Evolutionary conservation across 2,113 vertebrate species (phyloP).

Genomic region (Poecilia latipinna): DNA sequence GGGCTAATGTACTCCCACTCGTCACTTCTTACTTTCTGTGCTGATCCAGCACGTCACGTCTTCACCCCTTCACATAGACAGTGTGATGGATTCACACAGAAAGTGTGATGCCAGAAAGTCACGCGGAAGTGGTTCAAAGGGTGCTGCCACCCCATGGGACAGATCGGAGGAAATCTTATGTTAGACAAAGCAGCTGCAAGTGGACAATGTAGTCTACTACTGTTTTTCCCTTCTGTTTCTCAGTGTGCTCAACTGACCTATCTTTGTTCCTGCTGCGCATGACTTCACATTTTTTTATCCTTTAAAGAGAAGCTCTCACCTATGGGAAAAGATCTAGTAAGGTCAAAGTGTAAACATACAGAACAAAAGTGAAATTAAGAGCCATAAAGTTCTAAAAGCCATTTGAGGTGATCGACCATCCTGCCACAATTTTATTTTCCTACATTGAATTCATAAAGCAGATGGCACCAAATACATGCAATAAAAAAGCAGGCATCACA

Average conservation of each 20-base stretch:
- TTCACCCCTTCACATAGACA: slow-evolving; percentile 27
- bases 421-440: neutral
- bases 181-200: slow-evolving; percentile 38
- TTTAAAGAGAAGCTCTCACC: no score
- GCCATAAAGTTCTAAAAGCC: neutral
- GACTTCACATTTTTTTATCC: neutral
- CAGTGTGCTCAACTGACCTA: slow-evolving; percentile 21
- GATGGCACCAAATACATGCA: neutral
- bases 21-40: slow-evolving; percentile 19
- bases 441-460: neutral
- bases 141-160: slow-evolving; percentile 36
- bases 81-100: slow-evolving; percentile 27
- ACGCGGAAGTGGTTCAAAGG: slow-evolving; percentile 44
- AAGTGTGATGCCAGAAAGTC: slow-evolving; percentile 44
- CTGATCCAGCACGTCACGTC: slow-evolving; percentile 33
- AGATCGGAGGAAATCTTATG: slow-evolving; percentile 34
- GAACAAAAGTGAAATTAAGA: neutral
- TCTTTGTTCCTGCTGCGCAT: slow-evolving; percentile 29
- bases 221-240: slow-evolving; percentile 7
- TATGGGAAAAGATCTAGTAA: slow-evolving; percentile 1
- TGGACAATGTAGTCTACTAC: slow-evolving; percentile 18
- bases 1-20: slow-evolving; percentile 72
- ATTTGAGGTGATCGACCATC: neutral
- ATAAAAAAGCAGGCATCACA: neutral
- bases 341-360: neutral